phyloP scores from a whole-genome alignment of 1,140 invertebrate species.

The Maniola jurtina region DNA sequence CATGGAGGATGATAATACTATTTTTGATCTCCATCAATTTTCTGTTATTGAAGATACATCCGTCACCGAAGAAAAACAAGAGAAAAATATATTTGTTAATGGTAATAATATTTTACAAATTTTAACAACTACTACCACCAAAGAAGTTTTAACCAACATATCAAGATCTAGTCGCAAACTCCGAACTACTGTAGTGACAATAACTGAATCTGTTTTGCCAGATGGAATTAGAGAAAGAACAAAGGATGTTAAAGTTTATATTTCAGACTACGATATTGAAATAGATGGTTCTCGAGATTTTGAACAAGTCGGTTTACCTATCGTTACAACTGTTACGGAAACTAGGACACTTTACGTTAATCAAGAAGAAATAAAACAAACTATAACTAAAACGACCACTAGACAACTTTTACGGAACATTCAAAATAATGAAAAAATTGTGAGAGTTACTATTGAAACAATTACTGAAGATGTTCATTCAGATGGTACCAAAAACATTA shows the following conservation, averaged over 20 bases:
- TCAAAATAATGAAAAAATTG: constrained; percentile 20
- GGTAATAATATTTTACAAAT: constrained; percentile 24
- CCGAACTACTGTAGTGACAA: constrained; percentile 19
- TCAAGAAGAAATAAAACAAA: not conserved
- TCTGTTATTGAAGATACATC: constrained; percentile 18
- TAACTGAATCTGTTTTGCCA: constrained; percentile 25
- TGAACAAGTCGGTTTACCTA: constrained; percentile 26
- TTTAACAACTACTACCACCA: constrained; percentile 19
- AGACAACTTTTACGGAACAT: constrained; percentile 23
- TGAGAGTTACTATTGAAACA: constrained; percentile 24
- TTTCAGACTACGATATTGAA: constrained; percentile 19
- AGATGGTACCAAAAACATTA: constrained; percentile 19
- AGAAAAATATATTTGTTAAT: constrained; percentile 20
- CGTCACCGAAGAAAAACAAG: constrained; percentile 20
- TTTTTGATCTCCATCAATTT: constrained; percentile 13
- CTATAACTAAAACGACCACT: constrained; percentile 23
- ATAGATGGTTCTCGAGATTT: constrained; percentile 4
- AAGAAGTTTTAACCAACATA: constrained; percentile 19
- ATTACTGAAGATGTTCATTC: constrained; percentile 28
- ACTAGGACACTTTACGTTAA: not conserved
- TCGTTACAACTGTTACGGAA: constrained; percentile 16
- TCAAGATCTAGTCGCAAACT: constrained; percentile 12
- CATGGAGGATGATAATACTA: not conserved
- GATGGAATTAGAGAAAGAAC: constrained; percentile 22
- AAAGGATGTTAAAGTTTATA: constrained; percentile 21